phyloP scores from a whole-genome alignment of 2,888 invertebrate genomes.

The Scaptomyza reducta region DNA sequence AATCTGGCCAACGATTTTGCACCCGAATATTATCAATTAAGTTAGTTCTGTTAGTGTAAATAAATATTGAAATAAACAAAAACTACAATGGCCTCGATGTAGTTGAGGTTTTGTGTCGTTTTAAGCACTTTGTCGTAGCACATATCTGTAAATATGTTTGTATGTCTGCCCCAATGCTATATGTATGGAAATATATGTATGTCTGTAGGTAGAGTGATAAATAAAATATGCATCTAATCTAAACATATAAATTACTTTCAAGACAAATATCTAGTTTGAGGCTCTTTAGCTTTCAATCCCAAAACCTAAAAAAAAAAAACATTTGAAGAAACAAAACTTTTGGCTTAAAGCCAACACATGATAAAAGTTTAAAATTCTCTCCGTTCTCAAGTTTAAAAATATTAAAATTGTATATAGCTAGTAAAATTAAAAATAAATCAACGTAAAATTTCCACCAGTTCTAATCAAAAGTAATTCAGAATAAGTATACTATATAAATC shows the following conservation, averaged over 20 bases:
- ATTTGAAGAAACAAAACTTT: conserved; percentile 33
- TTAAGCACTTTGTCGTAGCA: conserved; percentile 37
- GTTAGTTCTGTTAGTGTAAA: conserved; percentile 83
- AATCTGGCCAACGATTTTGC: conserved; percentile 96
- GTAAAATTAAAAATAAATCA: conserved; percentile 50
- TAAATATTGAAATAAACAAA: conserved; percentile 15
- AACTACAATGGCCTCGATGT: conserved; percentile 33
- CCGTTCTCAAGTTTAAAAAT: conserved; percentile 27
- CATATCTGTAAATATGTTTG: conserved; percentile 60
- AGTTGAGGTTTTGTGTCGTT: conserved; percentile 39
- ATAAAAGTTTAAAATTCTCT: conserved; percentile 22
- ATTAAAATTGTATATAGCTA: conserved; percentile 64
- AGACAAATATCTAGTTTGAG: conserved; percentile 25
- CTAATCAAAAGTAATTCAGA: conserved; percentile 46
- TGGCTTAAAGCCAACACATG: conserved; percentile 63
- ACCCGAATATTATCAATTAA: conserved; percentile 91
- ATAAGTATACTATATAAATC: conserved; percentile 32
- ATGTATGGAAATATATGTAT: conserved; percentile 18
- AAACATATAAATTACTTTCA: conserved; percentile 8
- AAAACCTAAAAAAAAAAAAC: conserved; percentile 1
- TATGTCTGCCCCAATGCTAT: conserved; percentile 25
- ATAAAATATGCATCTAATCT: conserved; percentile 22
- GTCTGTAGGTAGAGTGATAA: conserved; percentile 40
- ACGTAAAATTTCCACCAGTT: conserved; percentile 50
- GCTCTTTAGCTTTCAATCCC: conserved; percentile 14